Evolutionary conservation across 2,797 vertebrate genomes (phyloP).

Genomic region (Triplophysa yarkandensis): DNA sequence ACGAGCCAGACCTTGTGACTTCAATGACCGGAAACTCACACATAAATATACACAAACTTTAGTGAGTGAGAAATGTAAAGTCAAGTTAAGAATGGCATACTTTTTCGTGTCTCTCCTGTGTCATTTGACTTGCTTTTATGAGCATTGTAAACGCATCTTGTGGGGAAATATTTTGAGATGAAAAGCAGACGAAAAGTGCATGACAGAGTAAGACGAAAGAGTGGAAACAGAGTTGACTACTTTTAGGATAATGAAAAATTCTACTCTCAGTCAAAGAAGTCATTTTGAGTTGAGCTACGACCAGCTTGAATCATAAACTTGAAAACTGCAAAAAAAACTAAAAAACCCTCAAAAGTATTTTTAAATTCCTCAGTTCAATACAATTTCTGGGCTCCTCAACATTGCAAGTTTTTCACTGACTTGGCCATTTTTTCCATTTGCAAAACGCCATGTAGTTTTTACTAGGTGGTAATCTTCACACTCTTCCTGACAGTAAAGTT

Average conservation of each 20-base stretch:
- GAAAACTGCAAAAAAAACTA: constrained; percentile 23
- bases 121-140: constrained; percentile 49
- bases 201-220: constrained; percentile 29
- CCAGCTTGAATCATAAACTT: constrained; percentile 6
- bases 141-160: constrained; percentile 51
- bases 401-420: background rate
- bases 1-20: constrained; percentile 44
- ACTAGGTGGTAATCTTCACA: background rate
- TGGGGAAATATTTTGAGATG: constrained; percentile 51
- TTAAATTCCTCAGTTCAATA: constrained; percentile 42
- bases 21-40: constrained; percentile 22
- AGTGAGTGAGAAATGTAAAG: constrained; percentile 37
- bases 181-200: constrained; percentile 54
- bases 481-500: constrained; percentile 59
- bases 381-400: background rate
- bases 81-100: constrained; percentile 54
- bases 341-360: constrained; percentile 32
- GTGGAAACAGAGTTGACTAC: constrained; percentile 40
- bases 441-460: background rate
- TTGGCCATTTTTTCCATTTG: background rate
- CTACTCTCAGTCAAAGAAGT: background rate
- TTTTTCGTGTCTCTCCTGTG: constrained; percentile 48
- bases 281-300: constrained; percentile 17
- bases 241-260: constrained; percentile 28
- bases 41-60: constrained; percentile 22